Conservation (phyloP, 2,797 vertebrate genomes). For the Catamblyrhynchus diadema region DNA sequence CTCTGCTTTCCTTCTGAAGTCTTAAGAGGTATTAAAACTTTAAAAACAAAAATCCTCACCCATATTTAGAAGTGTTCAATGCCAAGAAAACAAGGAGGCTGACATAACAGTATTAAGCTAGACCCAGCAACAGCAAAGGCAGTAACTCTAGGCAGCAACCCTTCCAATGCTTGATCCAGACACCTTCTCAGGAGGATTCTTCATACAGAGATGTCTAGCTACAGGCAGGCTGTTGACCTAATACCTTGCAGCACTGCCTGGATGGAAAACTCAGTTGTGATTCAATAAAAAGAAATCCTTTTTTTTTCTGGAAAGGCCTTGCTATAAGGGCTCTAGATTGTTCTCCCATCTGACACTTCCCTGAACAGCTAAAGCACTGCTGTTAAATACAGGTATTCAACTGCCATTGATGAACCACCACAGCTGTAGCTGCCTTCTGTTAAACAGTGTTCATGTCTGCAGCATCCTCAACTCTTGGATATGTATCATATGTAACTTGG, state of each 20-base stretch:
- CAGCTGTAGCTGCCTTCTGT: background rate
- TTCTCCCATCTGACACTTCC: background rate
- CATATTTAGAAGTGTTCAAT: background rate
- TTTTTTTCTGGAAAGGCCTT: background rate
- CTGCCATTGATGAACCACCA: background rate
- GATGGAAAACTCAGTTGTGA: background rate
- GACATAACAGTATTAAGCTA: background rate
- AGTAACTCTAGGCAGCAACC: background rate
- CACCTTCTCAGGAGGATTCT: background rate
- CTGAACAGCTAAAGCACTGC: background rate
- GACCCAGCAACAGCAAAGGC: background rate
- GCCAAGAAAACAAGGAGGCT: background rate
- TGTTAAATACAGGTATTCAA: background rate
- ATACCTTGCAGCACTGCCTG: background rate
- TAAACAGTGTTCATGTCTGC: background rate
- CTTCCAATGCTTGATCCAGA: background rate
- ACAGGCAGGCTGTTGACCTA: background rate
- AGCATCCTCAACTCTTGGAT: background rate
- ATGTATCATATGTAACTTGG: background rate
- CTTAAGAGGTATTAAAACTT: background rate
- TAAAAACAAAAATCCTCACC: background rate
- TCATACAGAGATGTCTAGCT: background rate
- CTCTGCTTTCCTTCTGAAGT: background rate
- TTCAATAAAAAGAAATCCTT: background rate
- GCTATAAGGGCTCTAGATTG: background rate